phyloP scores from a whole-genome alignment of 2,797 vertebrate species.

The Falco columbarius region DNA sequence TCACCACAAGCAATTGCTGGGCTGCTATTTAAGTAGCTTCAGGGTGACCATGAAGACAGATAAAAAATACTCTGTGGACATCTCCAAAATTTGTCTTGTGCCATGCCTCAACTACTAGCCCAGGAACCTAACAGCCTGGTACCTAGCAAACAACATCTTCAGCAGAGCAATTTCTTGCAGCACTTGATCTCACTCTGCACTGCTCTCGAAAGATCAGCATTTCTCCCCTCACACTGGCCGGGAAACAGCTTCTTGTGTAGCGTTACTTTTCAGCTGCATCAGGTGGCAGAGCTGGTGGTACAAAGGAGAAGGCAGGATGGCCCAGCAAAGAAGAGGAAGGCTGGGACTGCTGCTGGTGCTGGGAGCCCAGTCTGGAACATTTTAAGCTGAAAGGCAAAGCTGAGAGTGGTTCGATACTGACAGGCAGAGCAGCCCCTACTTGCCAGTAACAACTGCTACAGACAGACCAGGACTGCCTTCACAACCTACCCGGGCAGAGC shows the following conservation, averaged over 20 bases:
- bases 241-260: background rate
- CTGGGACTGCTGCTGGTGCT: background rate
- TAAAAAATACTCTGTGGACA: rapidly evolving
- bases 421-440: background rate
- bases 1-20: background rate
- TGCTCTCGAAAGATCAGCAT: background rate
- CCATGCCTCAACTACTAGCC: background rate
- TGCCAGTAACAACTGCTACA: background rate
- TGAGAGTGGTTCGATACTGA: background rate
- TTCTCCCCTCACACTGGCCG: background rate
- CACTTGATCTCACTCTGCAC: background rate
- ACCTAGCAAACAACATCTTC: background rate
- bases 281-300: background rate
- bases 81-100: background rate
- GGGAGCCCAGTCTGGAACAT: background rate
- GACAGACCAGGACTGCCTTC: background rate
- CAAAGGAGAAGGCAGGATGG: background rate
- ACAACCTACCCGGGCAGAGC: background rate
- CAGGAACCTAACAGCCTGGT: background rate
- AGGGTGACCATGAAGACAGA: background rate
- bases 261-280: background rate
- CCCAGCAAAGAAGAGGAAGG: background rate
- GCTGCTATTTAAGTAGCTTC: background rate
- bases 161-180: background rate
- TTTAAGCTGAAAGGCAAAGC: background rate